Evolutionary conservation across 2,888 invertebrate genomes (phyloP), one percentile per base, ranked within the genome.

Genomic region (Achlya flavicornis): DNA sequence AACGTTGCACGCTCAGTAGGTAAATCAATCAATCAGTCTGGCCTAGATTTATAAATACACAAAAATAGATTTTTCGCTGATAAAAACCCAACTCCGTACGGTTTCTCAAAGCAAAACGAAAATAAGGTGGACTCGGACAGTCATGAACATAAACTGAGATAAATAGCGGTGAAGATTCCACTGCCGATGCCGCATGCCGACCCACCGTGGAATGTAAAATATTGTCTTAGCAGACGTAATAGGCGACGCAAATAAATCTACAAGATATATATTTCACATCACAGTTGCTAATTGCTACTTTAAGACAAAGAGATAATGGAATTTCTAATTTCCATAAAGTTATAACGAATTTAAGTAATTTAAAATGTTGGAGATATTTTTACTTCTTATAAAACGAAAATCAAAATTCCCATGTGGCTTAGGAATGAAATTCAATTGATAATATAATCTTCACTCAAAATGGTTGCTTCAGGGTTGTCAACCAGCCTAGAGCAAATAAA

Each of bases 71-170:
- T 10, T 38, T 38, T n/a, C n/a, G 7, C 8, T 35, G 5, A 35
- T 35, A 35, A 35, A 35, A 38, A 10, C 38, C 38, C 38, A 38
- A 38, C 0, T 35, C 7, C 10, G 38, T 38, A 12, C 3, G 0
- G 14, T 43, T 12, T 6, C 43, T 48, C 7, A 48, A 48, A 16
- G 48, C 6, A 16, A 48, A 48, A 48, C n/a, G 48, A 48, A 48
- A 48, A 46, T 48, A 16, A n/a, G 48, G 48, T 48, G 48, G 16
- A n/a, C 16, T 48, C n/a, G 16, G 48, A 48, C 48, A 48, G 48
- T 48, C 48, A 46, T 16, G 48, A 48, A 48, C 48, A 48, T 48
- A 48, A 48, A 48, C 16, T 48, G 48, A 48, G 48, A 48, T 48
- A 16, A n/a, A 46, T 46, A 14, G 43, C 43, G 43, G 43, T 3